Percentiles rank a stretch among this genome's conserved stretches.
These are phyloP conservation scores for Melanotus villosus DNA, from an alignment of 2,888 invertebrate genomes.

Conservation along the genomic window DNA sequence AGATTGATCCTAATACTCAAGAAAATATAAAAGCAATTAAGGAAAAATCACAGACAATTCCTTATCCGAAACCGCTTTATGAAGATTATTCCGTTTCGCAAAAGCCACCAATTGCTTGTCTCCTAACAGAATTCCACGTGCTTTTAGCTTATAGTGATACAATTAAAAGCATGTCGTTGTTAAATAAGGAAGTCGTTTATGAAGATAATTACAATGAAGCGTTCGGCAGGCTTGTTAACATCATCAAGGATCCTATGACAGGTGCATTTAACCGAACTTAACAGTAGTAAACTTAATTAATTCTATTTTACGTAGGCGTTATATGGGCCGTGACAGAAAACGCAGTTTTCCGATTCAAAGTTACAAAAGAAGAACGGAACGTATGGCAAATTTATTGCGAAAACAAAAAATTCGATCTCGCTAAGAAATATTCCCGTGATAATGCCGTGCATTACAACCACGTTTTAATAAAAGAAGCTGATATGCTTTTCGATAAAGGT, in stretches of 20 bases:
- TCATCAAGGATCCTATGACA: constrained; percentile 84
- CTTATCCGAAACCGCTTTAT: constrained; percentile 64
- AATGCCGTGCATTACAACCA: constrained; percentile 87
- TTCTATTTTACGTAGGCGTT: constrained; percentile 67
- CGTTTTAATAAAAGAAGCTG: constrained; percentile 91
- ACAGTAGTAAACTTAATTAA: no score
- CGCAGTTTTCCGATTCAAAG: constrained; percentile 88
- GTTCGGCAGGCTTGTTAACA: constrained; percentile 84
- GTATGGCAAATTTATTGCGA: constrained; percentile 92
- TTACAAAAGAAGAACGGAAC: constrained; percentile 87
- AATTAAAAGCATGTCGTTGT: constrained; percentile 86
- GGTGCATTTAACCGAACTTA: no score
- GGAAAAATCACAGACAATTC: constrained; percentile 55
- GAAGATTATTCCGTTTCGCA: constrained; percentile 61
- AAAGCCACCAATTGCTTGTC: constrained; percentile 78
- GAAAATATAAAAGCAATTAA: constrained; percentile 48
- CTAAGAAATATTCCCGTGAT: constrained; percentile 86
- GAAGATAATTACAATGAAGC: constrained; percentile 88
- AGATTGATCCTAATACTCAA: constrained; percentile 71
- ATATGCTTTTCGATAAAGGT: constrained; percentile 83
- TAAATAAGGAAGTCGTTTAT: constrained; percentile 89
- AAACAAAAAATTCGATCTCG: constrained; percentile 87
- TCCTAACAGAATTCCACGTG: constrained; percentile 92
- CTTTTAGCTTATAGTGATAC: constrained; percentile 87
- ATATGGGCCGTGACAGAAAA: constrained; percentile 92